These are phyloP conservation scores for Harpalus rubripes DNA, from an alignment of 2,888 invertebrate species.

Conservation along the genomic window DNA sequence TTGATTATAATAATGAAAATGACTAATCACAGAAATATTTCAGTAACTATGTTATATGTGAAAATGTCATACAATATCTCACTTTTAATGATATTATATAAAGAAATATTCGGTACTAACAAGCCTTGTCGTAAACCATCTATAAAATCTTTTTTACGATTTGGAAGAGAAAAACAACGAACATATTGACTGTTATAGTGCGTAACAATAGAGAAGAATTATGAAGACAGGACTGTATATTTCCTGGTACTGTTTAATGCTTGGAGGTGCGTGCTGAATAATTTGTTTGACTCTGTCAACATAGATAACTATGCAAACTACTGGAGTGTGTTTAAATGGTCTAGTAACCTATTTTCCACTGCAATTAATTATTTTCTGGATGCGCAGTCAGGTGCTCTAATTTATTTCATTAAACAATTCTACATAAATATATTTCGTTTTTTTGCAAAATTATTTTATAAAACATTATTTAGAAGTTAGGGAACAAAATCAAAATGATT, in stretches of 20 bases:
- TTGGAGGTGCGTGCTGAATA: background rate
- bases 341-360: background rate
- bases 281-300: background rate
- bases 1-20: too few species aligned
- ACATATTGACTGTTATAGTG: background rate
- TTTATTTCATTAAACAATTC: constrained; percentile 4
- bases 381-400: background rate
- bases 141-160: background rate
- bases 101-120: background rate
- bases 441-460: background rate
- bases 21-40: too few species aligned
- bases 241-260: background rate
- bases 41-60: background rate
- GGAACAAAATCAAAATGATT: too few species aligned
- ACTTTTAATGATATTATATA: background rate
- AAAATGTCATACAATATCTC: background rate
- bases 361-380: constrained; percentile 1
- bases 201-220: background rate
- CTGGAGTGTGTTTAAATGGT: background rate
- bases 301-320: constrained; percentile 3
- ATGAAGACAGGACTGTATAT: background rate
- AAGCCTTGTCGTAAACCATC: background rate
- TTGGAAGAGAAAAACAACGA: background rate
- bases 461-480: too few species aligned
- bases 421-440: background rate